phyloP scores from a whole-genome alignment of 2,888 invertebrate genomes.

The Agrochola lota region DNA sequence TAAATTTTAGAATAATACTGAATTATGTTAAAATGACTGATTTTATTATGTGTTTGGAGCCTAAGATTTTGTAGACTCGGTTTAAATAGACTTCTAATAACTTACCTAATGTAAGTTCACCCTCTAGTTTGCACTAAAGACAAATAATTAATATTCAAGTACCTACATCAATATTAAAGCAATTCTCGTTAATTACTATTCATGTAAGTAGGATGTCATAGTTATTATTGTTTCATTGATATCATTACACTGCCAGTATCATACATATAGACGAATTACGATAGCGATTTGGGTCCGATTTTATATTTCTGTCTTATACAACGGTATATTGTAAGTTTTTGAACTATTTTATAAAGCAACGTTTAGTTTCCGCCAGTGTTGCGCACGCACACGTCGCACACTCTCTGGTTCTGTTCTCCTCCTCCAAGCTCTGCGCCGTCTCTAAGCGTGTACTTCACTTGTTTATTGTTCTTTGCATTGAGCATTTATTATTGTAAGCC shows the following conservation, averaged over 20 bases:
- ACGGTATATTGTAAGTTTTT: conserved; percentile 87
- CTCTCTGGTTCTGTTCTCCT: conserved; percentile 66
- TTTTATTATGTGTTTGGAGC: conserved; percentile 90
- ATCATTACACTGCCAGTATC: conserved; percentile 90
- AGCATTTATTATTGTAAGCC: conserved; percentile 50
- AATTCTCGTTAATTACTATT: conserved; percentile 89
- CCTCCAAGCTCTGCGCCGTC: conserved; percentile 81
- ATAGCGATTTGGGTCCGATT: conserved; percentile 88
- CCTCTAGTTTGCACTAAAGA: conserved; percentile 89
- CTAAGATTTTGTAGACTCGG: conserved; percentile 89
- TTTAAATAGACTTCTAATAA: conserved; percentile 86
- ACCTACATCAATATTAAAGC: conserved; percentile 86
- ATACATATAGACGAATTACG: conserved; percentile 87
- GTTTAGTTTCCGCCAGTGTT: conserved; percentile 68
- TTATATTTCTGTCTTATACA: conserved; percentile 89
- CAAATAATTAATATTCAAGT: conserved; percentile 81
- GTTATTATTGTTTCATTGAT: conserved; percentile 80
- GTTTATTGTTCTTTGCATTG: conserved; percentile 52
- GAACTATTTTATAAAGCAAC: conserved; percentile 84
- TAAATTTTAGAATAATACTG: conserved; percentile 90
- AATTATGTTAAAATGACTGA: conserved; percentile 90
- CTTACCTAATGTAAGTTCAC: conserved; percentile 86
- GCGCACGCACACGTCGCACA: conserved; percentile 63
- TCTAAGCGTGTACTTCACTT: conserved; percentile 64
- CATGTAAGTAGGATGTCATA: conserved; percentile 87